Evolutionary conservation across 2,113 vertebrate genomes (phyloP), one percentile per base, ranked within the genome.

Genomic region (Lates calcarifer): DNA sequence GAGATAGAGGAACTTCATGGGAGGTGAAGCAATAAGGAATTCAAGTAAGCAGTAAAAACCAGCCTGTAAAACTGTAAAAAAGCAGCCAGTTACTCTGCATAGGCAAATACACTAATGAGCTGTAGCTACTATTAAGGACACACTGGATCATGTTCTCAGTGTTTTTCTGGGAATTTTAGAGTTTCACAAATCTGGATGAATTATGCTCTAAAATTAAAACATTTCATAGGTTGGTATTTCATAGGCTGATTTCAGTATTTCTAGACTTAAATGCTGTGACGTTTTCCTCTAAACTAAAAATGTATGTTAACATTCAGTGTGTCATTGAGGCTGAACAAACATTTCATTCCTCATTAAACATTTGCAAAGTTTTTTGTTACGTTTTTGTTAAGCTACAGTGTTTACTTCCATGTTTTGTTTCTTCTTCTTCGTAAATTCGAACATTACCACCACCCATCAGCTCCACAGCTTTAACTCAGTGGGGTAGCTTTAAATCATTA

Each of bases 1-100:
- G 43, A 70, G 67, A 83, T 13, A 53, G 65, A 78, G 60, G 81
- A 78, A 81, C 64, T 47, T 78, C 26, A 18, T 22, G 29, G 8
- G 8, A 26, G 61, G 10, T 28, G 24, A 45, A 63, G 26, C 28
- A 41, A 68, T 37, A 22, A 58, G 20, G n/a, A 68, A 28, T 37
- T 47, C 12, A 68, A 62, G 24, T 22, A 13, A 12, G n/a, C 13
- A 12, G n/a, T 53, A 26, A 53, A 53, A 55, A 22, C 18, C 67
- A 69, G 9, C 24, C 5, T 78, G 47, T 87, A 4, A 41, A 75
- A 60, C 15, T 26, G 24, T 37, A 18, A 55, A 33, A 70, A 26
- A 70, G 4, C 39, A 51, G 15, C 1, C 24, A 55, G 26, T 24
- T 24, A 39, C 49, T 17, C 58, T 43, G 6, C 29, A 13, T 20